Evolutionary conservation across 1,140 invertebrate genomes (phyloP), one percentile per base, ranked within the genome.

Genomic region (Hetaerina americana): DNA sequence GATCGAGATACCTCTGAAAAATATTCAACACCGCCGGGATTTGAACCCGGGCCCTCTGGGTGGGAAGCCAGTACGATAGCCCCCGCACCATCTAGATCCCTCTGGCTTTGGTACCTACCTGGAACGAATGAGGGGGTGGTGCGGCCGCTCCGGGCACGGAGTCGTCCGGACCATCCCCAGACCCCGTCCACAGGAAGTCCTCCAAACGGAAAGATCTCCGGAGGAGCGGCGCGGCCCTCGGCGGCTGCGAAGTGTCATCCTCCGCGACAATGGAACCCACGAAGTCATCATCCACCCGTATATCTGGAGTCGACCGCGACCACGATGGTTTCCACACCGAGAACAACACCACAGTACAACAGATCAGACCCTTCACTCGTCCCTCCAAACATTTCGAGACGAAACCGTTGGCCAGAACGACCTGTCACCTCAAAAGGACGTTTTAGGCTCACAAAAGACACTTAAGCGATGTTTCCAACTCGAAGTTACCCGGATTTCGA

Each of bases 131-230:
- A 12, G 40, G 40, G 3, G 40, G 2, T 1, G 40, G 10, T 1
- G 2, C 40, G 1, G 2, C 40, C 31, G 5, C 15, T n/a, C n/a
- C n/a, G n/a, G n/a, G n/a, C n/a, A n/a, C 49, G 74, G 76, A 22
- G 79, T 81, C 66, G 27, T 77, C 75, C 22, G 85, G 83, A 1
- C 89, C 90, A 77, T 92, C 91, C 0, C 92, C 92, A 0, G 89
- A 90, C 0, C 91, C 91, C 0, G 89, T 92, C 92, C 92, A 93
- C 77, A 93, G 90, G 78, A 93, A 93, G 78, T 93, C 90, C 76
- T 93, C 91, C 70, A 93, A 81, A 73, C 82, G 86, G 74, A 86
- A 88, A 77, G 82, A 86, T 72, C 85, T 83, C 27, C 85, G 82
- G 25, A 84, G 80, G 69, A 85, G 79, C 71, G 40, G 40, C 10